Evolutionary conservation across 2,888 invertebrate genomes (phyloP).

Genomic region (Aromia moschata): DNA sequence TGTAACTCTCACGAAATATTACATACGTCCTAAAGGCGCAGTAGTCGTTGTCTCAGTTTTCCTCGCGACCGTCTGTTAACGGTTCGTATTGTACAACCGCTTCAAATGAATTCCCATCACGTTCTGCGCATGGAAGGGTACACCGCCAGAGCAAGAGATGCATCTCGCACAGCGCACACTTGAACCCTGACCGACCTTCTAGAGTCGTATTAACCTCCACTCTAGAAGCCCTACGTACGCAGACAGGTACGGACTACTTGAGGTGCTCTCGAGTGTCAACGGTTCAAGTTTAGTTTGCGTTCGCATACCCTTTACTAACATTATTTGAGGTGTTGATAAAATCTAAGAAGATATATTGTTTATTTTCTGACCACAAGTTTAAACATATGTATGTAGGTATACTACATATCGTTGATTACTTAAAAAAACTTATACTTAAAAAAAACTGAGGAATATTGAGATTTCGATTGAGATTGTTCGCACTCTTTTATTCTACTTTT

Average conservation of each 20-base stretch:
- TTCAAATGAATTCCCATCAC: slow-evolving; percentile 19
- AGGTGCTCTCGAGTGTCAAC: not conserved
- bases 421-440: too few relatives aligned
- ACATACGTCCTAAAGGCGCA: too few relatives aligned
- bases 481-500: too few relatives aligned
- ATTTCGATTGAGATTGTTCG: too few relatives aligned
- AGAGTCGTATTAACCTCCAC: slow-evolving; percentile 17
- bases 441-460: too few relatives aligned
- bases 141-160: slow-evolving; percentile 17
- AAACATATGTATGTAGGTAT: too few relatives aligned
- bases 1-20: too few relatives aligned
- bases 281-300: slow-evolving; percentile 1
- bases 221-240: not conserved
- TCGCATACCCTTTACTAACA: too few relatives aligned
- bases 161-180: slow-evolving; percentile 20
- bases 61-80: slow-evolving; percentile 7
- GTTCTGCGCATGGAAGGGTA: slow-evolving; percentile 15
- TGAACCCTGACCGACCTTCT: slow-evolving; percentile 23
- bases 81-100: slow-evolving; percentile 18
- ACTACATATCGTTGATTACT: too few relatives aligned
- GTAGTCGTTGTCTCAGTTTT: not conserved
- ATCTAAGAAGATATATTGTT: too few relatives aligned
- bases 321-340: too few relatives aligned
- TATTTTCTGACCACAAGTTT: too few relatives aligned
- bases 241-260: not conserved